Evolutionary conservation across 1,140 invertebrate genomes (phyloP), one percentile per base, ranked within the genome.

Genomic region (Parasteatoda tepidariorum): DNA sequence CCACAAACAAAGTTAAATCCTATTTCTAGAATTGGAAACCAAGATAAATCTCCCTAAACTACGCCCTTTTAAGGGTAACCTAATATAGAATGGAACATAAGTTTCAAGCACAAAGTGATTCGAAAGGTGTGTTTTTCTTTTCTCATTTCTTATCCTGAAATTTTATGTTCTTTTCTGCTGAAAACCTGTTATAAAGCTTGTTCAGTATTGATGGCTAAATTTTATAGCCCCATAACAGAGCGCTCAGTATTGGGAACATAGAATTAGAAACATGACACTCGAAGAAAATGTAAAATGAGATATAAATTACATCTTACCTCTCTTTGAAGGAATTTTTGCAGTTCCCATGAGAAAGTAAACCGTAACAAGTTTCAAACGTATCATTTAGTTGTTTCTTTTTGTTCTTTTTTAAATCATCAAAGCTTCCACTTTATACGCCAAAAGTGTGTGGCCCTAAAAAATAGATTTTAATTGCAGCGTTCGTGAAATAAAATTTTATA

Each of bases 121-220:
- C 22, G 33, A 48, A 55, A 48, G 74, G 55, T 62, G 74, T 48
- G 54, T 73, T 48, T 48, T 11, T 33, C 28, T 30, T 41, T 18
- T 68, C 64, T 68, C 76, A 57, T 67, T 57, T 38, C 64, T 79
- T 55, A 68, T 79, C 76, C 62, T 6, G 31, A 38, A 57, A 78
- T 68, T 79, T 79, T 79, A 79, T 68, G 76, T 68, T 57, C 76
- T 68, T 67, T 79, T 15, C 76, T 57, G 76, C 15, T 79, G 64
- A 78, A 79, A 79, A 33, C 41, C 62, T 64, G 48, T 48, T 67
- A 59, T 48, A 55, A 79, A 79, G 62, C 41, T 26, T 59, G 62
- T 79, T 79, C 64, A 61, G 66, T 79, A 79, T 79, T 79, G 76
- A 79, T 79, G 76, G 64, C 64, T 67, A 57, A 67, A 68, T 34